These are phyloP conservation scores for Urocolius indicus DNA, from an alignment of 2,113 vertebrate species.

Conservation along the genomic window DNA sequence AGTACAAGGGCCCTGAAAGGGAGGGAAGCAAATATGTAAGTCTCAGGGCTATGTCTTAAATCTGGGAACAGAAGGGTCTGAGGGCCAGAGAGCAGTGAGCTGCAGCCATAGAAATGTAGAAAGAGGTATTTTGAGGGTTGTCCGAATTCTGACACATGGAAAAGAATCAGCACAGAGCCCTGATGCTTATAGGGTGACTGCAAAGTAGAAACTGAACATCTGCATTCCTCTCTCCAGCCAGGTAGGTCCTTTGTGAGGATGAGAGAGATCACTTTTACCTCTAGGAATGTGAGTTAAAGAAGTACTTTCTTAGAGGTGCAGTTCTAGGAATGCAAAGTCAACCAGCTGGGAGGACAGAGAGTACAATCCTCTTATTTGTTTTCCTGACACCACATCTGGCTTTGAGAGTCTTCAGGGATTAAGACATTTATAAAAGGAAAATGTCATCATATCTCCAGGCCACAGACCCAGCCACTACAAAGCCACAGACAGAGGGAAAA, in stretches of 20 bases:
- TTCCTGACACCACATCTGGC: background rate
- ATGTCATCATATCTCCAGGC: background rate
- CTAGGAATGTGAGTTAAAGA: background rate
- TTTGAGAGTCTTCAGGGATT: background rate
- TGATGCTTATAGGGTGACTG: background rate
- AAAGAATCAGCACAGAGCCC: background rate
- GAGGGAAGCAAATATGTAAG: background rate
- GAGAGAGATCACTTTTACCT: background rate
- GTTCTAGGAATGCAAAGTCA: background rate
- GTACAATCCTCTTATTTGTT: background rate
- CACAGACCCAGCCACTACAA: background rate
- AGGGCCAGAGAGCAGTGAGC: background rate
- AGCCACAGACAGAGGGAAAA: accelerated
- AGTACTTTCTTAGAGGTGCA: background rate
- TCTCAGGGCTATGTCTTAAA: background rate
- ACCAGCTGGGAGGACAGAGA: background rate
- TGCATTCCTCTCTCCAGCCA: background rate
- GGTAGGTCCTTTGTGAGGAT: background rate
- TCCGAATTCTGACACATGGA: background rate
- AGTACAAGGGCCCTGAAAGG: background rate
- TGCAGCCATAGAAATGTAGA: background rate
- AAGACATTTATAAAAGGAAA: background rate
- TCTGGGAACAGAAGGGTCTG: background rate
- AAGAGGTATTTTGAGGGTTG: background rate
- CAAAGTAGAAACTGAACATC: background rate